These are phyloP conservation scores for Coccyzus lansbergi DNA, from an alignment of 2,797 vertebrate species.

Conservation along the genomic window DNA sequence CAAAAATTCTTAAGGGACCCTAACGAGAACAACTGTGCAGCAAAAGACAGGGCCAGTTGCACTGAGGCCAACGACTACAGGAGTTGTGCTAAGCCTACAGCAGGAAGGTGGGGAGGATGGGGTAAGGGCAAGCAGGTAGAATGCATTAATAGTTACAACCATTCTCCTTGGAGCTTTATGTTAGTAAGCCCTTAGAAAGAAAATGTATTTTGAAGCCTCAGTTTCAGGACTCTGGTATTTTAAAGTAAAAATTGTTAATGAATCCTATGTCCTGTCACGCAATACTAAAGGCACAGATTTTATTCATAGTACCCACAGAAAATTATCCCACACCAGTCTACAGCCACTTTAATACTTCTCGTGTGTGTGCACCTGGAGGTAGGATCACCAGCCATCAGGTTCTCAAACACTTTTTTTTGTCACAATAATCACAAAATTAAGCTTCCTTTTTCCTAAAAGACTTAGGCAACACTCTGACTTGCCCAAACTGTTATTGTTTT, in stretches of 20 bases:
- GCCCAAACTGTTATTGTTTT: neutral
- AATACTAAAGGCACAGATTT: neutral
- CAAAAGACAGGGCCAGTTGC: rapidly evolving
- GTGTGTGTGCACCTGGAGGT: neutral
- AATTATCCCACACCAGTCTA: neutral
- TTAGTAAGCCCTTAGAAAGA: neutral
- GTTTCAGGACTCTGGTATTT: neutral
- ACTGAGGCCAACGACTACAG: neutral
- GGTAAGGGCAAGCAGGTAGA: neutral
- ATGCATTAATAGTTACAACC: neutral
- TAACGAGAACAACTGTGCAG: neutral
- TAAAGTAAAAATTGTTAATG: neutral
- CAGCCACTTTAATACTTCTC: neutral
- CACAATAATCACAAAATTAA: neutral
- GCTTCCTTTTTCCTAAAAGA: neutral
- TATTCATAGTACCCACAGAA: neutral
- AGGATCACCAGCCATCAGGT: neutral
- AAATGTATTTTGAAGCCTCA: neutral
- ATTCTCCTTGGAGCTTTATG: neutral
- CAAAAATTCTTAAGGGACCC: neutral
- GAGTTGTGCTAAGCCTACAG: neutral
- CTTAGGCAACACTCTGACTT: neutral
- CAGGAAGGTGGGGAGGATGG: neutral
- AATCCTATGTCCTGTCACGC: neutral
- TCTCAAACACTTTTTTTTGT: neutral